phyloP scores from a whole-genome alignment of 2,113 vertebrate species.

The Melanerpes formicivorus region DNA sequence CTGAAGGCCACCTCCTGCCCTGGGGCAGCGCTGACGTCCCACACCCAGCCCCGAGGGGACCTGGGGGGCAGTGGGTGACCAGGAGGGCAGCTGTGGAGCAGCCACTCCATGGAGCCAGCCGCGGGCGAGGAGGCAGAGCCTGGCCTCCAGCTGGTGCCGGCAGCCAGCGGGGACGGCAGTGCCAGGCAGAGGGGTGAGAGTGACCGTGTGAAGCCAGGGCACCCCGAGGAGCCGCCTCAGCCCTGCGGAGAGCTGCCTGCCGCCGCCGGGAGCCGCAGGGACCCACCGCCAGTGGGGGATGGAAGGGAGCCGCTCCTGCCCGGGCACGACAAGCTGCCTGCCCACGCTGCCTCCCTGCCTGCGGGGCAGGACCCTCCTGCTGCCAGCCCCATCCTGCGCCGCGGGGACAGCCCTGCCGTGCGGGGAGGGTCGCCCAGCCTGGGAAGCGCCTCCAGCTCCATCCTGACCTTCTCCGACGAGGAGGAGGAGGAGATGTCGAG shows the following conservation, averaged over 20 bases:
- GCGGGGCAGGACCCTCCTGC: neutral
- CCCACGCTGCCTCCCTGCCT: neutral
- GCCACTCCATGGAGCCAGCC: neutral
- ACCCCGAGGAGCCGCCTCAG: rapidly evolving
- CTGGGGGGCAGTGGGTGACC: rapidly evolving
- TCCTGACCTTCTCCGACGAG: neutral
- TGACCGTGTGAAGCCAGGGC: rapidly evolving
- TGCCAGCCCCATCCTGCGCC: neutral
- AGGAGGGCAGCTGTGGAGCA: neutral
- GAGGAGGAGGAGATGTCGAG: neutral
- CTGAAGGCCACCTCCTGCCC: neutral
- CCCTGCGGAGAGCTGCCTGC: rapidly evolving
- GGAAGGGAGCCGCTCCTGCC: neutral
- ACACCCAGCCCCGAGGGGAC: neutral
- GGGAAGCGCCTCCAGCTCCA: neutral
- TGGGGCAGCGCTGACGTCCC: neutral
- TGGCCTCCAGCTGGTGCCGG: neutral
- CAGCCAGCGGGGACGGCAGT: neutral
- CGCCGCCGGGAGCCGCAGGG: neutral
- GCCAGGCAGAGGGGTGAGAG: neutral
- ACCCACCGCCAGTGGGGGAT: rapidly evolving
- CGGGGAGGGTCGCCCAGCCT: neutral
- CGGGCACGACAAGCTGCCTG: rapidly evolving
- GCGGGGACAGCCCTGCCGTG: rapidly evolving
- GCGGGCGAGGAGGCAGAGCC: neutral